Base-by-base conservation (phyloP, 2,113 vertebrate genomes). In the Ariopsis seemanni region DNA sequence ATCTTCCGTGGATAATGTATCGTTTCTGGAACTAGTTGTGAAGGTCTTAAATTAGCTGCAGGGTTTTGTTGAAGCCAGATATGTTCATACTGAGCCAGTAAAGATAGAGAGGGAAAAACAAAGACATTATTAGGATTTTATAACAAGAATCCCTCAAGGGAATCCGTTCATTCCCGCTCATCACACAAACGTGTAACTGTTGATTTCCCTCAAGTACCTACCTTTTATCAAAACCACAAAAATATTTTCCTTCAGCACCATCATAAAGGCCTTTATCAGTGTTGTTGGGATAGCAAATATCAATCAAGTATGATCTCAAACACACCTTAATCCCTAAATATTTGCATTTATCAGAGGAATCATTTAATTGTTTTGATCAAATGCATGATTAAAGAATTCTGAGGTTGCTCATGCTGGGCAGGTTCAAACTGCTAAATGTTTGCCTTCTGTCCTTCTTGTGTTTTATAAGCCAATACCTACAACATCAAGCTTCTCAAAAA, bases 291-390 rank as follows among this genome's bases (percentile, higher is more conserved):
- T 18, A 50, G 42, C 30, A 25, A 65, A 55, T 7, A 63, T 78
- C 72, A 78, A 48, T 82, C 15, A 62, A 81, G 30, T 58, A 52
- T 77, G n/a, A 77, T 52, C n/a, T n/a, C 72, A 85, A 74, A 75
- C 84, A 52, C n/a, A 52, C 48, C 25, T 60, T 72, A 86, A 55
- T n/a, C 18, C 50, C 50, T 53, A 80, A 67, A 86, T 80, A 55
- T 81, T 86, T 86, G 55, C 62, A 86, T 86, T 81, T 25, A 52
- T n/a, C 2, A 86, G 50, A 81, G 12, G 1, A 11, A 69, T 20
- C 5, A n/a, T 81, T 86, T 80, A 34, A 86, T 86, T 80, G 60
- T 86, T 86, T 80, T 50, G 60, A 55, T 86, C 77, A 86, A 80
- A 60, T n/a, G 20, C 3, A 65, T 1, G 12, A 83, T 83, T 63